Evolutionary conservation across 2,888 invertebrate species (phyloP).

Genomic region (Dione juno): DNA sequence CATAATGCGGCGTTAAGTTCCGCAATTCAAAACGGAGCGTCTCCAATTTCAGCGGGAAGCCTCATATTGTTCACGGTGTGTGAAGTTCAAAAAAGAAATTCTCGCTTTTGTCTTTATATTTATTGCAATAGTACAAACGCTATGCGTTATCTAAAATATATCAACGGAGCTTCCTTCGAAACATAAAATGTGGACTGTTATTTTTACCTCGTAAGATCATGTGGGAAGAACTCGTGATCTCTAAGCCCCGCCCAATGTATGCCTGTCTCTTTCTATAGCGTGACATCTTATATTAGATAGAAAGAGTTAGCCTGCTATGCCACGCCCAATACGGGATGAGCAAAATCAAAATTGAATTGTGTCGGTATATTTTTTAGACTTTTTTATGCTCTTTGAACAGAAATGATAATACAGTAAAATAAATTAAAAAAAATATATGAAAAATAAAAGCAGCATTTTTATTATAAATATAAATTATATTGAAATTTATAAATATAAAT

Average conservation of each 20-base stretch:
- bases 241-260: constrained; percentile 60
- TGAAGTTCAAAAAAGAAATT: too few relatives aligned
- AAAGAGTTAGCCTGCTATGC: constrained; percentile 35
- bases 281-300: constrained; percentile 17
- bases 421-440: too few relatives aligned
- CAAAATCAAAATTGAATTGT: neutral
- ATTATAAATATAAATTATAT: too few relatives aligned
- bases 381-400: neutral
- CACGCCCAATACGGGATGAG: constrained; percentile 1
- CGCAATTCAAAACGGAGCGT: too few relatives aligned
- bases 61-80: too few relatives aligned
- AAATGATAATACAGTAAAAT: too few relatives aligned
- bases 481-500: too few relatives aligned
- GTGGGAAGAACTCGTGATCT: constrained; percentile 59
- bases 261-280: constrained; percentile 51
- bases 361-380: neutral
- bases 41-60: too few relatives aligned
- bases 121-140: neutral
- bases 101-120: neutral
- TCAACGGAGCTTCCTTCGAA: constrained; percentile 45
- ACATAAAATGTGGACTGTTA: constrained; percentile 61
- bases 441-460: too few relatives aligned
- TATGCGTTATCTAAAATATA: constrained; percentile 37
- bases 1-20: too few relatives aligned
- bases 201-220: constrained; percentile 50